A percentile compares a stretch with the other conserved stretches of the same genome.
Evolutionary conservation across 2,888 invertebrate species (phyloP).

Genomic region (Automeris io): DNA sequence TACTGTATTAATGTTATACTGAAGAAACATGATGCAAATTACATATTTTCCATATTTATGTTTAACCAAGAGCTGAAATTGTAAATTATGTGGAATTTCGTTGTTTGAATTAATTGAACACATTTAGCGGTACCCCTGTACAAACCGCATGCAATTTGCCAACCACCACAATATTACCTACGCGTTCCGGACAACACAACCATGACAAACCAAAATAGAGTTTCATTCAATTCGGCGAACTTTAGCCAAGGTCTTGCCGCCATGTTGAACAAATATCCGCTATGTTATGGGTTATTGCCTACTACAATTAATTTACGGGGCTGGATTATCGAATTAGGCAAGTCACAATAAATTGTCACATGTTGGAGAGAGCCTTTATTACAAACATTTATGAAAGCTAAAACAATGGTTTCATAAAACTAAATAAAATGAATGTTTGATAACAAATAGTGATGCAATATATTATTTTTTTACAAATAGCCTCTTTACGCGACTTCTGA

Average conservation of each 20-base stretch:
- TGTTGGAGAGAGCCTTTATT: neutral
- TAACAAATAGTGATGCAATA: too few species aligned
- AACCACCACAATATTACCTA: constrained; percentile 17
- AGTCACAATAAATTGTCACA: constrained; percentile 4
- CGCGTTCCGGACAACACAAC: constrained; percentile 14
- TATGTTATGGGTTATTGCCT: constrained; percentile 4
- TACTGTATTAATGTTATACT: too few species aligned
- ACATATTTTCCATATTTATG: too few species aligned
- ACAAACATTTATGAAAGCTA: too few species aligned
- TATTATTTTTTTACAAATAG: too few species aligned
- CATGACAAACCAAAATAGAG: constrained; percentile 12
- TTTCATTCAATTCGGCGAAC: constrained; percentile 8
- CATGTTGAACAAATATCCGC: constrained; percentile 6
- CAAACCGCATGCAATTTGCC: constrained; percentile 20
- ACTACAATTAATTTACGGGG: constrained; percentile 8
- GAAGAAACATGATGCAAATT: too few species aligned
- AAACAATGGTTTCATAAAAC: too few species aligned
- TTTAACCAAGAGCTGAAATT: too few species aligned
- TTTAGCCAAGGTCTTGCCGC: constrained; percentile 6
- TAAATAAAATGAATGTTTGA: too few species aligned
- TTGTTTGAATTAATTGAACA: neutral
- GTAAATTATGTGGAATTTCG: neutral
- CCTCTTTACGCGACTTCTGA: too few species aligned
- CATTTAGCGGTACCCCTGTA: constrained; percentile 6
- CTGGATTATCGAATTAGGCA: neutral